Evolutionary conservation across 2,797 vertebrate species (phyloP), one percentile per base, ranked within the genome.

Genomic region (Hippocampus kuda): DNA sequence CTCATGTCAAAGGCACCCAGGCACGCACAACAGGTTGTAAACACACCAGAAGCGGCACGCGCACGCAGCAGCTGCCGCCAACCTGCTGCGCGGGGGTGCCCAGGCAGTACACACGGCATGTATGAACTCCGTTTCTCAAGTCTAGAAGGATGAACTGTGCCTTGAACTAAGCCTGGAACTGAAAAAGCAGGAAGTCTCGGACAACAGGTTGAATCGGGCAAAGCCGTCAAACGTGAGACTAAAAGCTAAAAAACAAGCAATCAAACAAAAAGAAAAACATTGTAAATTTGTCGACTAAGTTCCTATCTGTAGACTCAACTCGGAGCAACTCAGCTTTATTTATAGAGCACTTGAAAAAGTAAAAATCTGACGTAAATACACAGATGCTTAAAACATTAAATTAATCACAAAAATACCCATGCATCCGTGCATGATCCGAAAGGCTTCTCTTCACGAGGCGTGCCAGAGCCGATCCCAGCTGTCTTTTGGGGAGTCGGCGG

Each of bases 131-230:
- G 85, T 89, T 88, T 87, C 78, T 80, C 71, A 30, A 67, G 81
- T 79, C 81, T 77, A 77, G 75, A 51, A 76, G 78, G 79, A 66
- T 83, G 86, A 87, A 82, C 83, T 81, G 81, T 66, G 73, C 74
- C 70, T 69, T 67, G 84, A 83, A 88, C 83, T 84, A 83, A 76
- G 75, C 79, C 76, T 80, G 68, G 84, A 87, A 89, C 85, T 84
- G 85, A 84, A 88, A 66, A 86, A 77, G 77, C 78, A 77, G 1
- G 66, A 76, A 44, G 73, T 81, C 67, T 77, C 68, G 70, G 24
- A 83, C 81, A 81, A 85, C 67, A 68, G 70, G 73, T 49, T 64
- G 1, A 44, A 67, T 77, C 56, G 38, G 75, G 67, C 42, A 30
- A 72, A 78, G 77, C 74, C 65, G 30, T 61, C 61, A 65, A 79